A percentile compares a stretch with the other conserved stretches of the same genome.
Evolutionary conservation across 2,113 vertebrate genomes (phyloP).

Genomic region (Nicator chloris): DNA sequence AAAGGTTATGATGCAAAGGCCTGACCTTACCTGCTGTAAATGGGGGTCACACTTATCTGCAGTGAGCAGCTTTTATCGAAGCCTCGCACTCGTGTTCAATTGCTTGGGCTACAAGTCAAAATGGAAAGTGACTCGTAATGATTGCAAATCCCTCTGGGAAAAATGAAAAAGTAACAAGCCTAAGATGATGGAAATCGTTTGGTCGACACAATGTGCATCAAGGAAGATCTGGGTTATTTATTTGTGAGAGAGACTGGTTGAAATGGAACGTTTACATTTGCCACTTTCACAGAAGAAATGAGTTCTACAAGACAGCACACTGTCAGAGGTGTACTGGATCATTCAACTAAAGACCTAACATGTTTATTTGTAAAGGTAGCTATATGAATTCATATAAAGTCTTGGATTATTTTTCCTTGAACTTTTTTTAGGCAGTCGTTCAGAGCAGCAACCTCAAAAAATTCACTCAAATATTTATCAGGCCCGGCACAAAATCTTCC

Average conservation of each 20-base stretch:
- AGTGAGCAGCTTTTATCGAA: neutral
- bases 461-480: neutral
- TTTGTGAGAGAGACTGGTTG: neutral
- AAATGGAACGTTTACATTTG: neutral
- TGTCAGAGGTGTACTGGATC: neutral
- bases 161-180: neutral
- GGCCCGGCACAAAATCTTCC: neutral
- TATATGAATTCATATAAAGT: neutral
- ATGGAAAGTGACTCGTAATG: neutral
- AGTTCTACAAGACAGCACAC: neutral
- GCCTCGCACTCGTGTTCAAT: neutral
- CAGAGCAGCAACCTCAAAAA: constrained; percentile 2
- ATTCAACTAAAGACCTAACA: neutral
- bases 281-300: neutral
- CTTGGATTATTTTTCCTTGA: neutral
- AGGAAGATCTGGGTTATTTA: neutral
- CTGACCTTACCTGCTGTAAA: neutral
- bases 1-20: neutral
- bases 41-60: neutral
- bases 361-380: neutral
- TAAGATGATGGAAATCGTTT: neutral
- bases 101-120: constrained; percentile 6
- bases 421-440: neutral
- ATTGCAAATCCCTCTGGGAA: constrained; percentile 11
- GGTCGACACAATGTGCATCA: neutral